Evolutionary conservation across 2,888 invertebrate genomes (phyloP), one percentile per base, ranked within the genome.

Genomic region (Acronicta leporina): DNA sequence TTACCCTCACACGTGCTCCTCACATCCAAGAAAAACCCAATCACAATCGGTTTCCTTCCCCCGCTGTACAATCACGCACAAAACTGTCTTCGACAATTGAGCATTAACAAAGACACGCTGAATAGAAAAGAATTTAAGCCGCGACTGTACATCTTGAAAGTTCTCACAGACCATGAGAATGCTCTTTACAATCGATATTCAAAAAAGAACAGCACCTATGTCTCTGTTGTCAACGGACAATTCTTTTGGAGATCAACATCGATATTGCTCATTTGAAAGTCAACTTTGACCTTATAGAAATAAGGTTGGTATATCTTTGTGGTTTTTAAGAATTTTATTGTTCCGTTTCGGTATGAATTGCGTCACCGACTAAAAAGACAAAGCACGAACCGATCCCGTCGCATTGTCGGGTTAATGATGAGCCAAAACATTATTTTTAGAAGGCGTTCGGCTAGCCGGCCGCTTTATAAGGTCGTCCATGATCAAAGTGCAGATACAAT

Each of bases 291-390:
- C 0, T 0, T 10, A 40, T 0, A 1, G 0, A 0, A 0, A 38
- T 81, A 84, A 72, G 76, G 79, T 82, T 77, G 56, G 73, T 57
- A 80, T 75, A 85, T 7, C 61, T 48, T 49, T 79, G 77, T 11
- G 30, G 47, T 20, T 44, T 58, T 57, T 66, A 62, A 59, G 65
- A 75, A 83, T 87, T 90, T 88, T 87, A 89, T 90, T 88, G 92
- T 91, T 91, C 88, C 86, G 86, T 91, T 88, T 88, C 82, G 89
- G 89, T 84, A 87, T 86, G 90, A 88, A 89, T 94, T 94, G 91
- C 94, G 94, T 94, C 94, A 94, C 88, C 92, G 88, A 85, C 90
- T 86, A 91, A 93, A 93, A 92, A 93, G 93, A 94, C 94, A 94
- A 93, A 92, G 92, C 92, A 86, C 83, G 88, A 83, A 82, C 78